phyloP scores from a whole-genome alignment of 2,888 invertebrate genomes.

The Macaria notata region DNA sequence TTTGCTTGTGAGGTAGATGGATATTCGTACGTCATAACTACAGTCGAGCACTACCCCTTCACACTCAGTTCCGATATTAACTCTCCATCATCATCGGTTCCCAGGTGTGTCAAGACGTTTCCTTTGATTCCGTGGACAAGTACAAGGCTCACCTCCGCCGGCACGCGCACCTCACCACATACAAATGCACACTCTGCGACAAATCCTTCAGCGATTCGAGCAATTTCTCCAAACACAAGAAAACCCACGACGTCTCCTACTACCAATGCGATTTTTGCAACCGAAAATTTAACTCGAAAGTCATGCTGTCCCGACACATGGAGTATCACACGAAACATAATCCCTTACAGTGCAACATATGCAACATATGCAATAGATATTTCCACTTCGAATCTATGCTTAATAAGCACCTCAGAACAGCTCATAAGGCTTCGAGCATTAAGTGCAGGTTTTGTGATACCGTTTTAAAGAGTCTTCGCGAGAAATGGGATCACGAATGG shows the following conservation, averaged over 20 bases:
- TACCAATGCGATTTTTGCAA: slow-evolving; percentile 73
- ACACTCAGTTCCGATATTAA: too few species aligned
- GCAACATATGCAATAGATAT: slow-evolving; percentile 55
- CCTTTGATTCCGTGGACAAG: slow-evolving; percentile 65
- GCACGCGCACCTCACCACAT: slow-evolving; percentile 73
- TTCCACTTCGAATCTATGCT: slow-evolving; percentile 73
- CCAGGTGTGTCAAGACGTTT: slow-evolving; percentile 35
- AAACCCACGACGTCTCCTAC: slow-evolving; percentile 65
- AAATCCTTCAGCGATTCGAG: slow-evolving; percentile 77
- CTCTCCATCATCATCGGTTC: background rate
- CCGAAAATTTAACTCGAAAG: slow-evolving; percentile 75
- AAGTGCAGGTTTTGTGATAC: slow-evolving; percentile 62
- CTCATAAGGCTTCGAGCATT: slow-evolving; percentile 53
- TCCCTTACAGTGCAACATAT: slow-evolving; percentile 60
- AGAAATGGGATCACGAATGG: slow-evolving; percentile 80
- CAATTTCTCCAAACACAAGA: slow-evolving; percentile 78
- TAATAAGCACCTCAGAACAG: slow-evolving; percentile 66
- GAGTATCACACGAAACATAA: slow-evolving; percentile 66
- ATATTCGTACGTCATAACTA: too few species aligned
- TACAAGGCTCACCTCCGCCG: slow-evolving; percentile 74
- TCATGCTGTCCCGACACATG: slow-evolving; percentile 71
- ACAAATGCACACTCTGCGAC: slow-evolving; percentile 74
- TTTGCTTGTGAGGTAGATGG: too few species aligned
- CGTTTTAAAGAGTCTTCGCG: slow-evolving; percentile 58
- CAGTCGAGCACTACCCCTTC: too few species aligned